phyloP scores from a whole-genome alignment of 2,113 vertebrate species.

The Phalacrocorax pelagicus region DNA sequence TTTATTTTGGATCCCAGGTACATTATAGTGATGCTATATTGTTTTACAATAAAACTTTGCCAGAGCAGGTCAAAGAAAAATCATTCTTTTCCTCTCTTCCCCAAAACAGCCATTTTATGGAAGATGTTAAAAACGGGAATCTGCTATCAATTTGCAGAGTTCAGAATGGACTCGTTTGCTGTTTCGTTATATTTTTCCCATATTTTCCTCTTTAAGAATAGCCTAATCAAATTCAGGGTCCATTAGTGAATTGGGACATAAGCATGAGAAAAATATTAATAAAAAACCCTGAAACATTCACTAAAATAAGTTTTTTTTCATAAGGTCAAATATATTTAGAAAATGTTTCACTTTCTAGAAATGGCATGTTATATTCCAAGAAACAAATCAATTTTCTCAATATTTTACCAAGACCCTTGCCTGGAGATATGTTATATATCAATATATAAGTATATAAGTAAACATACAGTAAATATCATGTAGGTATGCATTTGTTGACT shows the following conservation, averaged over 20 bases:
- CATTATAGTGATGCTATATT: neutral
- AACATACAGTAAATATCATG: neutral
- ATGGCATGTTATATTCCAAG: neutral
- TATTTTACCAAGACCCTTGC: neutral
- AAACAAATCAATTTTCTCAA: neutral
- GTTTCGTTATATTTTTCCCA: neutral
- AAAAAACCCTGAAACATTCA: constrained; percentile 3
- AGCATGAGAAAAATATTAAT: constrained; percentile 31
- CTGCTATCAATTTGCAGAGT: constrained; percentile 27
- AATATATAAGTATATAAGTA: neutral
- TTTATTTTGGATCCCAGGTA: constrained; percentile 36
- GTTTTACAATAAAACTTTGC: constrained; percentile 37
- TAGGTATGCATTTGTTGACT: neutral
- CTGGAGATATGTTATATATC: neutral
- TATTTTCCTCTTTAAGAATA: constrained; percentile 28
- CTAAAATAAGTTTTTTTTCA: constrained; percentile 44
- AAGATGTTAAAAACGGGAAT: constrained; percentile 17
- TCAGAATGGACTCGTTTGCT: neutral
- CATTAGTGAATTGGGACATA: constrained; percentile 57
- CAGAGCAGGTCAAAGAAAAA: constrained; percentile 29
- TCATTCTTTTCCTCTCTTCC: neutral
- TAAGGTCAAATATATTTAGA: constrained; percentile 53
- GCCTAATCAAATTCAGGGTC: constrained; percentile 33
- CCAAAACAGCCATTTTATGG: neutral
- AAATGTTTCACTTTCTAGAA: constrained; percentile 30